phyloP scores from a whole-genome alignment of 2,797 vertebrate species.

The Danio jaintianensis region DNA sequence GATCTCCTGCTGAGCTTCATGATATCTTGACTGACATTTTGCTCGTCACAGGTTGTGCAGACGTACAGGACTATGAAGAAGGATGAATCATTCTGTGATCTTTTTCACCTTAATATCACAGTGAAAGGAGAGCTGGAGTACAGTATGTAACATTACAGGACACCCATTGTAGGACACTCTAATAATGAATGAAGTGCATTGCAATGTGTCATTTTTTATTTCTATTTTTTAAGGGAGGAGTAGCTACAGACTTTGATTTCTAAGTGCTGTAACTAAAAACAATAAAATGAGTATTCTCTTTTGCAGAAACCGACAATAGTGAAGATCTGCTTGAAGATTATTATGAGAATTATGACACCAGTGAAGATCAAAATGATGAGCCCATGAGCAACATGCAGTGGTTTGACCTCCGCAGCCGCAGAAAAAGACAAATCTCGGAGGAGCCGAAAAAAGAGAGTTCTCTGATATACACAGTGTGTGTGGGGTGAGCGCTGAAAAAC shows the following conservation, averaged over 20 bases:
- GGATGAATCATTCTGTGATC: conserved; percentile 61
- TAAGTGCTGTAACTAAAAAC: background rate
- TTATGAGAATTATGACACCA: conserved; percentile 61
- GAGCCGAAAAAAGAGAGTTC: conserved; percentile 54
- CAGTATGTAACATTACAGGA: conserved; percentile 41
- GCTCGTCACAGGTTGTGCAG: conserved; percentile 67
- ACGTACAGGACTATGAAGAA: conserved; percentile 69
- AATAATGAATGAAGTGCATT: background rate
- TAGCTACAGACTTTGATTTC: background rate
- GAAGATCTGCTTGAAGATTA: conserved; percentile 60
- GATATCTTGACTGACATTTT: background rate
- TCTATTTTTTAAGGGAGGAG: background rate
- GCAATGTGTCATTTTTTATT: background rate
- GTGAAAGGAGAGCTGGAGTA: conserved; percentile 68
- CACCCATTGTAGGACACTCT: background rate
- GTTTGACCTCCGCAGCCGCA: conserved; percentile 74
- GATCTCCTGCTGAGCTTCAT: background rate
- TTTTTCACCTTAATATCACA: conserved; percentile 68
- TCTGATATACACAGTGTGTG: conserved; percentile 71
- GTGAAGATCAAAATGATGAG: conserved; percentile 31
- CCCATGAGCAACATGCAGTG: conserved; percentile 64
- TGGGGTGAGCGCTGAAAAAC: conserved; percentile 64
- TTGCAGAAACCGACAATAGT: background rate
- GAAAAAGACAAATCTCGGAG: conserved; percentile 64
- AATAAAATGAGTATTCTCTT: background rate